Evolutionary conservation across 2,797 vertebrate species (phyloP), one percentile per base, ranked within the genome.

Genomic region (Saxicola maurus): DNA sequence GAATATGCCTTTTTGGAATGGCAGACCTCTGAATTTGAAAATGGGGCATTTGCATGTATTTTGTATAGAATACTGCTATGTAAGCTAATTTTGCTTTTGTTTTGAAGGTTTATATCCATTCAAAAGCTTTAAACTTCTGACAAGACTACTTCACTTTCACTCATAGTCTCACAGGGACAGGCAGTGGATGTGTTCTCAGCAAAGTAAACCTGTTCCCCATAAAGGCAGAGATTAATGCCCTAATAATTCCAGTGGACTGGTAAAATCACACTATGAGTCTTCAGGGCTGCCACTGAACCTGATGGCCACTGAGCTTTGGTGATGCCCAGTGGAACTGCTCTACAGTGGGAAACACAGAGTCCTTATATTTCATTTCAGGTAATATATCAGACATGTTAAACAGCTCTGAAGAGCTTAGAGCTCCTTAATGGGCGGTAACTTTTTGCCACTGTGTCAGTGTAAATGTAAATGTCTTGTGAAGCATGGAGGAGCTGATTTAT

Each of bases 381-480:
- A 45, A 62, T 68, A 8, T 11, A 78, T 74, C 62, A 62, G 79
- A 38, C 57, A 55, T 77, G 73, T 37, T 82, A 86, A 94, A 76
- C 49, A 88, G 79, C 84, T 46, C 66, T 75, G 73, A 87, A 93
- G 86, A 48, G 33, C 69, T 92, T 42, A 64, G 30, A 73, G 73
- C 60, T 89, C 45, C 62, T 89, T 90, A 89, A 90, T 64, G 69
- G 66, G 59, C 0, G 25, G 51, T 62, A 87, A 66, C 56, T 60
- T 87, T 64, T 42, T 81, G 69, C 69, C 71, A 42, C 69, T 49
- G 37, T 81, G 84, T 60, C 82, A 90, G 51, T 2, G 0, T 65
- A 90, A 94, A 90, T 89, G 69, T 72, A 92, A 92, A 87, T 75
- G 45, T 56, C 73, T 85, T 69, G 52, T 60, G 73, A 90, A 93